These are phyloP conservation scores for Trichacis sp. DNA, from an alignment of 2,888 invertebrate species.

Conservation along the genomic window DNA sequence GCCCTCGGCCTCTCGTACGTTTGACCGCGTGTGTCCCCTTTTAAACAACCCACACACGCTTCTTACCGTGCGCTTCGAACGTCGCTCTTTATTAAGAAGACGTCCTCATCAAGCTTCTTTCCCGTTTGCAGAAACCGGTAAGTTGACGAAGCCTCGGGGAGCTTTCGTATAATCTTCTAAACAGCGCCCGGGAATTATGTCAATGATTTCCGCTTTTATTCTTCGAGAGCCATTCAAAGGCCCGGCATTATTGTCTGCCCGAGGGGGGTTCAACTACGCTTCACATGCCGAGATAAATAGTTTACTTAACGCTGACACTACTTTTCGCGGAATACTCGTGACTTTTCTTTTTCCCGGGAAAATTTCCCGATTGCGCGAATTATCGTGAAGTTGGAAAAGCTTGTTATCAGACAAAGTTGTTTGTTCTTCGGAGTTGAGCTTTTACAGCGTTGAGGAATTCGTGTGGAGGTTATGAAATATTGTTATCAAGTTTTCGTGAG, in stretches of 20 bases:
- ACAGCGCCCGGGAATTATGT: conserved; percentile 1
- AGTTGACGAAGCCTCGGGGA: not conserved
- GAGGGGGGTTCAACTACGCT: not conserved
- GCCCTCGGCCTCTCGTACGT: not conserved
- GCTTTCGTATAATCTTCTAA: conserved; percentile 3
- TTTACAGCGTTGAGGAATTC: not conserved
- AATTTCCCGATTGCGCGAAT: not conserved
- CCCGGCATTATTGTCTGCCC: not conserved
- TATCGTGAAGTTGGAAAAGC: not conserved
- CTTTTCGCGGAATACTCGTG: too few species aligned
- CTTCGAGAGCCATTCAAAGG: not conserved
- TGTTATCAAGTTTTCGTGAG: not conserved
- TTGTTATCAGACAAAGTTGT: not conserved
- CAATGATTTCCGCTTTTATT: conserved; percentile 2
- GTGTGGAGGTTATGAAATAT: not conserved
- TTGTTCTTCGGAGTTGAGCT: not conserved
- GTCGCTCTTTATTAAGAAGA: not conserved
- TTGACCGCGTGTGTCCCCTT: conserved; percentile 19
- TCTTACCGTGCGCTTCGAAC: not conserved
- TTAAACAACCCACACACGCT: not conserved
- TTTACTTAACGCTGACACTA: not conserved
- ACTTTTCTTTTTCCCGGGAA: not conserved
- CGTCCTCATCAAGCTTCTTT: not conserved
- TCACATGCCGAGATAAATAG: not conserved
- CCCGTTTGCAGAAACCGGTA: not conserved